Conservation (phyloP, 64 coral and sea anemone genomes). For the Cladopsammia gracilis region DNA sequence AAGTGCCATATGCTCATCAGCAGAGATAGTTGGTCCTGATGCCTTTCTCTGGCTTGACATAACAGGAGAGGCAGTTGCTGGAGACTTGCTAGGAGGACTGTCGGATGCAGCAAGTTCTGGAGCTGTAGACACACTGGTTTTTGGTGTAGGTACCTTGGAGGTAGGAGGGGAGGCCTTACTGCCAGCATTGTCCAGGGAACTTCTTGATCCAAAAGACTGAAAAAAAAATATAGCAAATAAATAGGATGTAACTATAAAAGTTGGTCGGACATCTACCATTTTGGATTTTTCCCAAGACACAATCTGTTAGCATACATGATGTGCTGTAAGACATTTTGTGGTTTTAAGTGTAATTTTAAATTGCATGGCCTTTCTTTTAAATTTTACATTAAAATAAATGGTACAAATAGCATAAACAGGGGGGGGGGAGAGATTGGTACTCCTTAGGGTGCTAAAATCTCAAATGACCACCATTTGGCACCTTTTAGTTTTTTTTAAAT, state of each 20-base stretch:
- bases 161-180: slow-evolving; percentile 65
- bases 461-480: no score
- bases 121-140: slow-evolving; percentile 9
- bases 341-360: no score
- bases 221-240: neutral
- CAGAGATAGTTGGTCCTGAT: slow-evolving; percentile 77
- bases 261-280: no score
- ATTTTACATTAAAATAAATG: no score
- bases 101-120: neutral
- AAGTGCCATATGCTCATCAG: slow-evolving; percentile 86
- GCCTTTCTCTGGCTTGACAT: slow-evolving; percentile 18
- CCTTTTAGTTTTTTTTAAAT: no score
- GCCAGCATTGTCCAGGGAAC: slow-evolving; percentile 77
- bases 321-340: no score
- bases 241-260: neutral
- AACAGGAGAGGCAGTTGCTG: neutral
- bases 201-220: slow-evolving; percentile 92
- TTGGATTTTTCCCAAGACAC: no score
- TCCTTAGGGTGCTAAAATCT: no score
- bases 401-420: no score
- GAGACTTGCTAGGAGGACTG: slow-evolving; percentile 5
- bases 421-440: no score
- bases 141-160: slow-evolving; percentile 64
- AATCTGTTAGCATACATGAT: no score
- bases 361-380: no score